Percentiles rank a stretch among this genome's conserved stretches.
phyloP scores from a whole-genome alignment of 2,113 vertebrate species.

The Pelecanus crispus region DNA sequence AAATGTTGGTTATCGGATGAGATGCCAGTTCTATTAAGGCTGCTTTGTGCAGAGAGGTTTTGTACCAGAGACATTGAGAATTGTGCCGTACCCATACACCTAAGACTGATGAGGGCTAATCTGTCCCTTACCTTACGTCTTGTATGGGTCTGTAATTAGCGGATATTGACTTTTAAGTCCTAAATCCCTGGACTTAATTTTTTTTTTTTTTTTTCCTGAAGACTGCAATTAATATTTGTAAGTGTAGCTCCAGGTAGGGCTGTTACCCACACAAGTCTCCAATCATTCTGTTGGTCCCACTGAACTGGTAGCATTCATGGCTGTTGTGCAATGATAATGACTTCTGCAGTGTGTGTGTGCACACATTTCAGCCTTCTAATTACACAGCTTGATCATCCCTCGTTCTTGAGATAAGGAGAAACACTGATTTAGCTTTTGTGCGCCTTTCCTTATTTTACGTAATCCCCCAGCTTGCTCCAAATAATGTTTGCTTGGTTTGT shows the following conservation, averaged over 20 bases:
- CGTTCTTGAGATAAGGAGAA: neutral
- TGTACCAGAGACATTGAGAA: neutral
- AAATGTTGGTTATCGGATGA: neutral
- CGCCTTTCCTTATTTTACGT: fast-evolving
- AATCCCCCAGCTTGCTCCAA: neutral
- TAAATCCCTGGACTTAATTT: neutral
- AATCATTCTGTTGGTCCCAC: neutral
- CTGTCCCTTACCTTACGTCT: neutral
- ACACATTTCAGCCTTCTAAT: neutral
- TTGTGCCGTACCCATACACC: neutral
- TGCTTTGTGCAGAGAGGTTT: neutral
- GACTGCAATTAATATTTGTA: neutral
- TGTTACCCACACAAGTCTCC: neutral
- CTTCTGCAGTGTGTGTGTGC: neutral
- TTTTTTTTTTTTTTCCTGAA: neutral
- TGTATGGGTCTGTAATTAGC: neutral
- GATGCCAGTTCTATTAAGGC: fast-evolving
- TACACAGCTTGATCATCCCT: neutral
- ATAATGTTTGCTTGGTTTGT: neutral
- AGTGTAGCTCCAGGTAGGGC: neutral
- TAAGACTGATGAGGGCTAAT: neutral
- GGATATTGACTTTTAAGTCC: neutral
- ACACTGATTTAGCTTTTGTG: neutral
- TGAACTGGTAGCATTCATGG: neutral
- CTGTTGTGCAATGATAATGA: neutral